Evolutionary conservation across 30 jellyfish, hydroid and myxozoan genomes (phyloP), one percentile per base, ranked within the genome.

Genomic region (Pelagia noctiluca): DNA sequence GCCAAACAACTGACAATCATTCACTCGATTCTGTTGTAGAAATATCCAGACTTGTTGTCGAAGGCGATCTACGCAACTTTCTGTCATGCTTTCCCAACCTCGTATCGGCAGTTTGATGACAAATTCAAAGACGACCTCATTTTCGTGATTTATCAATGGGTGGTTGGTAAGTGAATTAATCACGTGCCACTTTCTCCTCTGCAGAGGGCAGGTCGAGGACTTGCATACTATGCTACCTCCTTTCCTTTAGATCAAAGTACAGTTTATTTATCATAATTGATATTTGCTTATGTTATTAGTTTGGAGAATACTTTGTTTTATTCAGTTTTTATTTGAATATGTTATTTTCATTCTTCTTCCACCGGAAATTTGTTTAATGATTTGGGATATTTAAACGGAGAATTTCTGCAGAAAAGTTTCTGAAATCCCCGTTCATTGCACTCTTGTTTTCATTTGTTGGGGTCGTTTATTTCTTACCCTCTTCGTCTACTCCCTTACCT

Each of bases 91-190:
- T 91, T 91, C 70, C 98, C 98, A 5, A 75, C 95, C 0, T 91
- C 98, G 13, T 91, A 91, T 72, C 95, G 89, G 3, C 98, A 91
- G 57, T 91, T 91, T 35, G 83, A 91, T 79, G 98, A 79, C 30
- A 53, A 24, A 16, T 91, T 91, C 74, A 80, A 76, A 48, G 96
- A 91, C 64, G 90, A 85, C 21, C 69, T 91, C 35, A 67, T 91
- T 21, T 68, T 42, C 25, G 54, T 78, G 13, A 74, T 78, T 13
- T 38, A 49, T 28, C 90, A 30, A 23, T 91, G 98, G 98, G 78
- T 91, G 63, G 78, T 90, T 13, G 98, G 98, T 91, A 71, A 80
- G 50, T 71, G 21, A 13, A 8, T 42, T 42, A 16, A 5, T 42
- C 8, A 42, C 57, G n/a, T n/a, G n/a, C n/a, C n/a, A n/a, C n/a